Evolutionary conservation across 2,888 invertebrate species (phyloP).

Genomic region (Acleris emargana): DNA sequence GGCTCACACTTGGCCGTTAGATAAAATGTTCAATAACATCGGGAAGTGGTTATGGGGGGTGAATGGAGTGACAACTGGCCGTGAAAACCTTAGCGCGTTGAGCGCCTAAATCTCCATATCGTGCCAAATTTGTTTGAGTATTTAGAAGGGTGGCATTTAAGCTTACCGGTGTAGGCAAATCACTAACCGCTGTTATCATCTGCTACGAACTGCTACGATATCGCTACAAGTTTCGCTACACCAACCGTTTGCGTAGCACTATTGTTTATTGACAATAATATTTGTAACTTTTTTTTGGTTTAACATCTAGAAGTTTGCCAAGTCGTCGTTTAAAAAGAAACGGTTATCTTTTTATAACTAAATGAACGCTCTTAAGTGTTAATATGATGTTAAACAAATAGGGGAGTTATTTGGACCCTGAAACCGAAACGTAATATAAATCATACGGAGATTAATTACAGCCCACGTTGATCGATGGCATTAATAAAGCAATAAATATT

Average conservation of each 20-base stretch:
- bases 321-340: too few relatives aligned
- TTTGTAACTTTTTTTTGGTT: too few relatives aligned
- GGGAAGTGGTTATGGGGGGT: slow-evolving; percentile 62
- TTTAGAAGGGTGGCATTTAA: slow-evolving; percentile 35
- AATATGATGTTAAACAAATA: slow-evolving; percentile 4
- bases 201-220: slow-evolving; percentile 49
- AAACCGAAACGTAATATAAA: slow-evolving; percentile 26
- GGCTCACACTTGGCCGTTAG: slow-evolving; percentile 59
- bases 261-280: neutral
- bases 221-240: slow-evolving; percentile 24
- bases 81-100: slow-evolving; percentile 45
- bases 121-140: too few relatives aligned
- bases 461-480: slow-evolving; percentile 28
- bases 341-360: too few relatives aligned
- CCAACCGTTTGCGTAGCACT: neutral
- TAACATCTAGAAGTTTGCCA: too few relatives aligned
- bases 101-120: too few relatives aligned
- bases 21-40: slow-evolving; percentile 64
- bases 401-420: slow-evolving; percentile 2
- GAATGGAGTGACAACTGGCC: slow-evolving; percentile 67
- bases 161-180: slow-evolving; percentile 53
- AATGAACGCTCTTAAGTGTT: neutral
- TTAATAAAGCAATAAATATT: slow-evolving; percentile 28
- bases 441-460: slow-evolving; percentile 34
- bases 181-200: slow-evolving; percentile 59